Conservation (phyloP, 2,113 vertebrate species). For the Chlamydotis undulata region DNA sequence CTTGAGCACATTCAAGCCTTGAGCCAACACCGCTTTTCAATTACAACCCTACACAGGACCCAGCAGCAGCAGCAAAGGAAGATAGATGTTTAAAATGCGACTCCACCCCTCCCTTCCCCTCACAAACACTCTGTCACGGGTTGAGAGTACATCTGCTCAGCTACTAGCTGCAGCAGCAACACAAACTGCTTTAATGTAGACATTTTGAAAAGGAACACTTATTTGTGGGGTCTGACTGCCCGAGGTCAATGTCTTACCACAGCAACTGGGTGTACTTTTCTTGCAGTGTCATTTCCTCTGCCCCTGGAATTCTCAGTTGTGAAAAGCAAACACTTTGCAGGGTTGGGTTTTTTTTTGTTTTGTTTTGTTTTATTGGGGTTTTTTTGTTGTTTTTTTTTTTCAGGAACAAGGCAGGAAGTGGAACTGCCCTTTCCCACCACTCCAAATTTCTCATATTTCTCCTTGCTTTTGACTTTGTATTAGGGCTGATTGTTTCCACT, state of each 20-base stretch:
- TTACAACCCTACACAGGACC: neutral
- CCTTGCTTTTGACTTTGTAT: neutral
- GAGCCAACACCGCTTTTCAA: neutral
- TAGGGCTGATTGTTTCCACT: neutral
- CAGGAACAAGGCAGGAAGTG: conserved; percentile 9
- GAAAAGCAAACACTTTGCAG: conserved; percentile 7
- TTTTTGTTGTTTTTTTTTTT: neutral
- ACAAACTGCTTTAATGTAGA: neutral
- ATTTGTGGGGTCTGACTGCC: neutral
- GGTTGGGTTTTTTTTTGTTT: neutral
- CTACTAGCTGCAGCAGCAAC: neutral
- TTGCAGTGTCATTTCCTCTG: neutral
- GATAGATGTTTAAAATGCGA: conserved; percentile 46
- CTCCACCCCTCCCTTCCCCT: conserved; percentile 10
- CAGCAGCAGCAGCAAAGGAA: neutral
- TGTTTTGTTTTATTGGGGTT: neutral
- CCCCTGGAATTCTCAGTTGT: neutral
- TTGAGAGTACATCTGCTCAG: conserved; percentile 20
- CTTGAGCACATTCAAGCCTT: neutral
- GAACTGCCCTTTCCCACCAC: conserved; percentile 13
- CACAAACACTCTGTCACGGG: conserved; percentile 18
- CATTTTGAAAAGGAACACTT: neutral
- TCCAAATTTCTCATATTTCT: neutral
- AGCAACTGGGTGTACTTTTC: neutral
- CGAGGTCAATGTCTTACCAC: neutral